Base-by-base conservation (phyloP, 2,888 invertebrate genomes). In the Priocnemis perturbator region DNA sequence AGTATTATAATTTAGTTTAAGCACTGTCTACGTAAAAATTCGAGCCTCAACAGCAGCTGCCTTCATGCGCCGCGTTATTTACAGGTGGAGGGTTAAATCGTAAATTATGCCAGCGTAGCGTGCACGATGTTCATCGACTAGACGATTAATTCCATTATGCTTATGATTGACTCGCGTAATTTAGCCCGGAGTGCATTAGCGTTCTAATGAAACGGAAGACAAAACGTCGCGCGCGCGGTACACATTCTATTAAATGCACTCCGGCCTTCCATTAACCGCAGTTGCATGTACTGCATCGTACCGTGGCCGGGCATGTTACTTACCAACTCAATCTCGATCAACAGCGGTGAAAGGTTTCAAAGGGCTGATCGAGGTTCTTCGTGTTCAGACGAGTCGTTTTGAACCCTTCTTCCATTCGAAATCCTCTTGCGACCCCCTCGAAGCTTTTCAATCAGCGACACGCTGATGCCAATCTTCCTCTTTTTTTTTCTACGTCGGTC, bases 201-300 rank as follows among this genome's bases (percentile, higher is more conserved):
- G 60, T 57, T 19, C 50, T 50, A 60, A 60, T 21, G 21, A 64
- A 69, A 11, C 17, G 14, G 3, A 23, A 2, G 23, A 55, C 53
- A 55, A 65, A 65, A 48, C 59, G 47, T 44, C 21, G 20, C 23
- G 60, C 37, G 21, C 21, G n/a, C 50, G 21, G 47, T 57, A 37
- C 19, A 45, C 26, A 26, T 60, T 69, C 44, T n/a, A 52, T 56
- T 67, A 64, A 64, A 67, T 50, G 47, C 56, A 37, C 55, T 57
- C 19, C 50, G 14, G 17, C 14, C 21, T 64, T 71, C 59, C 26
- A 60, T 71, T 44, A 60, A 62, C 44, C 59, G 26, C 56, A 26
- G 21, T 56, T 19, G 47, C 50, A 30, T 37, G 20, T 50, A 30
- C 20, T 50, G 21, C 23, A 48, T 14, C 20, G 30, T 47, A 17